Conservation (phyloP, 1,140 invertebrate species). For the Euura lappo region DNA sequence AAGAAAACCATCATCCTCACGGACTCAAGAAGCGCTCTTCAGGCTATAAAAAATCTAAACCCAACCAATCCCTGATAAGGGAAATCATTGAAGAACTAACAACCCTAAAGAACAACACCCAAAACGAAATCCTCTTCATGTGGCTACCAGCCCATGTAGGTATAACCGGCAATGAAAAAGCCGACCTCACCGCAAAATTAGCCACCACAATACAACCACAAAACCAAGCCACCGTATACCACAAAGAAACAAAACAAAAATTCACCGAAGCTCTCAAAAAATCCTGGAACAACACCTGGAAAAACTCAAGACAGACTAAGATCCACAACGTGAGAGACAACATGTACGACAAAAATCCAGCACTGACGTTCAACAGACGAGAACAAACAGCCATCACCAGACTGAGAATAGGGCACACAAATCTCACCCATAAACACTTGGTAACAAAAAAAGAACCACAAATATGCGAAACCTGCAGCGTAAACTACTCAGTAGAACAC, state of each 20-base stretch:
- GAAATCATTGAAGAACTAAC: neutral
- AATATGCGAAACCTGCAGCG: neutral
- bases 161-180: slow-evolving; percentile 15
- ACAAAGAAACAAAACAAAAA: neutral
- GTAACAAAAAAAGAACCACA: neutral
- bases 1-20: slow-evolving; percentile 10
- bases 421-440: slow-evolving; percentile 18
- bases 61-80: neutral
- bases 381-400: slow-evolving; percentile 8
- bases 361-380: slow-evolving; percentile 12
- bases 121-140: neutral
- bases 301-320: neutral
- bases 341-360: neutral
- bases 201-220: slow-evolving; percentile 5
- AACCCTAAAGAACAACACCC: neutral
- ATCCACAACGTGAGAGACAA: neutral
- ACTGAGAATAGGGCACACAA: neutral
- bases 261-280: neutral
- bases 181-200: slow-evolving; percentile 12
- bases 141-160: slow-evolving; percentile 17
- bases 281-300: neutral
- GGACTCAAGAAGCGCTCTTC: slow-evolving; percentile 8
- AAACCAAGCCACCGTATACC: neutral
- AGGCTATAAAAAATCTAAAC: slow-evolving; percentile 9
- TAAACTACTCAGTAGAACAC: neutral